These are phyloP conservation scores for Gadus chalcogrammus DNA, from an alignment of 2,113 vertebrate genomes.

Conservation along the genomic window DNA sequence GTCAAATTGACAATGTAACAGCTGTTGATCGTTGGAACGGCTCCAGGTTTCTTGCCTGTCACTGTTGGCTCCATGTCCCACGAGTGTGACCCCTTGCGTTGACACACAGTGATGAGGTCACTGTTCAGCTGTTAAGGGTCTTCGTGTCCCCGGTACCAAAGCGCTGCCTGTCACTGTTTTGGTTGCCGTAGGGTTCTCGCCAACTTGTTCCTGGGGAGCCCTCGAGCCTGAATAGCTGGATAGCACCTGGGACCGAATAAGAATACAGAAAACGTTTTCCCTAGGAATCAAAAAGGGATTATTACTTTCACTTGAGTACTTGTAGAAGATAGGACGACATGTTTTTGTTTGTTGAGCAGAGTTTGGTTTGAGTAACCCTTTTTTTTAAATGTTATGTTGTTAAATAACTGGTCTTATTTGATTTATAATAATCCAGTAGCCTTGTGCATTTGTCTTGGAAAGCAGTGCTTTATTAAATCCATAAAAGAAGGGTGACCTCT, in stretches of 20 bases:
- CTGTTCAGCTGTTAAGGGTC: slow-evolving; percentile 53
- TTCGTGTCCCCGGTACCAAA: slow-evolving; percentile 24
- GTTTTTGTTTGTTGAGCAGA: too few species aligned
- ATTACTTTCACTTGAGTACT: too few species aligned
- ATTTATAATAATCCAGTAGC: too few species aligned
- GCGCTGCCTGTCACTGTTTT: slow-evolving; percentile 23
- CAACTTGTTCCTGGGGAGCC: background rate
- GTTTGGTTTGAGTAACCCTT: too few species aligned
- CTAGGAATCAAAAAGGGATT: too few species aligned
- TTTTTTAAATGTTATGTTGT: too few species aligned
- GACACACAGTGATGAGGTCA: slow-evolving; percentile 56
- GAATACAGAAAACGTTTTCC: too few species aligned
- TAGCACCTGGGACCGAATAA: too few species aligned
- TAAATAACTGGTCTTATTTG: too few species aligned
- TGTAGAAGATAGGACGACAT: too few species aligned
- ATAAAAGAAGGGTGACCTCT: slow-evolving; percentile 15
- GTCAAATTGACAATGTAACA: slow-evolving; percentile 38
- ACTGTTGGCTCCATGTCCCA: slow-evolving; percentile 23
- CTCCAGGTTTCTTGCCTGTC: slow-evolving; percentile 3
- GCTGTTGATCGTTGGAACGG: slow-evolving; percentile 32
- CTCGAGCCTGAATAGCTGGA: too few species aligned
- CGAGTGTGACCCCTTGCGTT: slow-evolving; percentile 29
- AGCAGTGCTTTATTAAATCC: background rate
- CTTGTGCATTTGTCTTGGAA: too few species aligned
- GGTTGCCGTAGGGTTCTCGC: background rate